Conservation (phyloP, 2,797 vertebrate species). For the Onychomys torridus region DNA sequence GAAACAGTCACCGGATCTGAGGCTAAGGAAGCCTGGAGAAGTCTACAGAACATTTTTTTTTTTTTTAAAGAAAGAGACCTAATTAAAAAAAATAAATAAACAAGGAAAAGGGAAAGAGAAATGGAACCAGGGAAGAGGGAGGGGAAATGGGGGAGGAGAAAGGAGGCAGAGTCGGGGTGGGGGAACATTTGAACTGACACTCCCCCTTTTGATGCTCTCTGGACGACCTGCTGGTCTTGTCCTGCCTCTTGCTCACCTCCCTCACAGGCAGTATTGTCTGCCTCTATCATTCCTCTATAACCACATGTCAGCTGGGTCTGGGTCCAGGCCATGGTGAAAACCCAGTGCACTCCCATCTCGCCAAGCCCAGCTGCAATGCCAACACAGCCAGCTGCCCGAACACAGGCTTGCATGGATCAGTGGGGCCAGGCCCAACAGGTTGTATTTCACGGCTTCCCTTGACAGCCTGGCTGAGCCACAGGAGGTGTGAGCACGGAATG, state of each 20-base stretch:
- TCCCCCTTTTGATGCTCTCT: neutral
- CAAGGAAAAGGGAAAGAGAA: neutral
- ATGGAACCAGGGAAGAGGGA: rapidly evolving
- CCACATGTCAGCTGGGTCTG: neutral
- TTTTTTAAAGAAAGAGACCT: neutral
- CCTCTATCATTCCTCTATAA: neutral
- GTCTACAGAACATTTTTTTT: neutral
- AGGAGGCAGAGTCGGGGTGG: too few relatives aligned
- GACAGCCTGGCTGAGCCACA: neutral
- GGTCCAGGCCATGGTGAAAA: neutral
- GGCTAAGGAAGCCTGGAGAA: neutral
- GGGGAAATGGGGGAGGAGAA: rapidly evolving
- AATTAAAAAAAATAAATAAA: neutral
- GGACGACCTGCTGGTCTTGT: rapidly evolving
- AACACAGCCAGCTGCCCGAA: neutral
- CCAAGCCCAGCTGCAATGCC: slow-evolving; percentile 27
- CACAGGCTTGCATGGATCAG: rapidly evolving
- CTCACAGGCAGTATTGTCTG: rapidly evolving
- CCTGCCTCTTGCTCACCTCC: neutral
- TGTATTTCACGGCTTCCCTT: neutral
- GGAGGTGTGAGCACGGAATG: neutral
- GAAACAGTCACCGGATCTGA: neutral
- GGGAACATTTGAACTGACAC: neutral
- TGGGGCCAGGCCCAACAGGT: neutral
- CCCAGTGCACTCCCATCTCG: neutral